Evolutionary conservation across 2,888 invertebrate species (phyloP).

Genomic region (Eupithecia exiguata): DNA sequence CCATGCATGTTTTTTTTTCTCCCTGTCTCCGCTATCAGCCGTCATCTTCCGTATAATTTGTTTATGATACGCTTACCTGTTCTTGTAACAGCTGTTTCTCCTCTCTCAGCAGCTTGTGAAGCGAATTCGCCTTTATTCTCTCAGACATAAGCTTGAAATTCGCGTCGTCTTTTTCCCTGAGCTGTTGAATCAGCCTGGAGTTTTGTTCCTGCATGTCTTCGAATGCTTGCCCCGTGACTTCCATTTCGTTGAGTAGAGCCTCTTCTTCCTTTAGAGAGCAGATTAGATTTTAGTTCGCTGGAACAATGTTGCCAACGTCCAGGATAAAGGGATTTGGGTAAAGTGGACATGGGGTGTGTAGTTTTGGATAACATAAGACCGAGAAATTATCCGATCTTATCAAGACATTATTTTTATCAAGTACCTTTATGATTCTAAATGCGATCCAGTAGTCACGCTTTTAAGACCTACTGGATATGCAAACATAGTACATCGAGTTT

Average conservation of each 20-base stretch:
- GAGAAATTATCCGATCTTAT: background rate
- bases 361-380: background rate
- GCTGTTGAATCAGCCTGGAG: slow-evolving; percentile 95
- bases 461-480: too few relatives aligned
- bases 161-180: slow-evolving; percentile 98
- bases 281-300: slow-evolving; percentile 35
- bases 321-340: slow-evolving; percentile 14
- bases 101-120: slow-evolving; percentile 96
- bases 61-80: slow-evolving; percentile 82
- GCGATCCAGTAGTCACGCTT: too few relatives aligned
- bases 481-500: too few relatives aligned
- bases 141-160: slow-evolving; percentile 99
- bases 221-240: slow-evolving; percentile 99
- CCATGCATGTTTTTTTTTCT: background rate
- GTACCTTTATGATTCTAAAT: background rate
- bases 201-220: slow-evolving; percentile 99
- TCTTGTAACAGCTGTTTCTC: slow-evolving; percentile 97
- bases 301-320: slow-evolving; percentile 31
- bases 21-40: background rate
- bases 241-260: slow-evolving; percentile 98
- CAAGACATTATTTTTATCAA: background rate
- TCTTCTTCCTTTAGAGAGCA: slow-evolving; percentile 90
- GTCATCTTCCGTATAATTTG: background rate
- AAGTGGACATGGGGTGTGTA: background rate
- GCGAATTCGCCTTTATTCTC: slow-evolving; percentile 96